Evolutionary conservation across 2,888 invertebrate species (phyloP), one percentile per base, ranked within the genome.

Genomic region (Calameuta filiformis): DNA sequence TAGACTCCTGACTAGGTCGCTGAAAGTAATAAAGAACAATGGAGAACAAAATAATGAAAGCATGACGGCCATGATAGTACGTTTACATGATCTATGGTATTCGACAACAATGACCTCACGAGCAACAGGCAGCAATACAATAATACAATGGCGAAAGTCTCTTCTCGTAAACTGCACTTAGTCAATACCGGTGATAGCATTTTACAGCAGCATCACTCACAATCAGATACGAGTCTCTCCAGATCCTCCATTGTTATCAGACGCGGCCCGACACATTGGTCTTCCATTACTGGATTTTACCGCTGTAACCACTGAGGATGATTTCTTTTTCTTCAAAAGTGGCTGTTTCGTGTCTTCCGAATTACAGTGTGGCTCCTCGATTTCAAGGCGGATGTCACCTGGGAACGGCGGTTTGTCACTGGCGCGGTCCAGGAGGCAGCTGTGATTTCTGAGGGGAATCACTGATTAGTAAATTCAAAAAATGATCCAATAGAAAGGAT

Each of bases 141-240:
- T 6, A 6, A 40, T 40, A 40, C 23, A 23, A 40, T 40, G 40
- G 40, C 23, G 9, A 6, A 40, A 40, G 6, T 40, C 40, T 23
- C 23, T 23, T 40, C 23, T 40, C 23, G 23, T 40, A 23, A 15
- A 40, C 23, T 23, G 2, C 6, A 40, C 23, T 23, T 40, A 23
- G 23, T 40, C 15, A 23, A 40, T 40, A 34, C 31, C 31, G 30
- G 23, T 12, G 30, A 15, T 30, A 12, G 30, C 71, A 71, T 15
- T 33, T 71, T 71, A 30, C 71, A 34, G 15, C 30, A 71, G 12
- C 15, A 30, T 31, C 31, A 71, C 30, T 78, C 75, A 88, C 31
- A 30, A 12, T 78, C 75, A 88, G 79, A 88, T 87, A 35, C 83
- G 82, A 15, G 88, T 86, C 75, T 88, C 88, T 23, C 80, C 83